These are phyloP conservation scores for Eupelmus urozonus DNA, from an alignment of 2,888 invertebrate species.

Conservation along the genomic window DNA sequence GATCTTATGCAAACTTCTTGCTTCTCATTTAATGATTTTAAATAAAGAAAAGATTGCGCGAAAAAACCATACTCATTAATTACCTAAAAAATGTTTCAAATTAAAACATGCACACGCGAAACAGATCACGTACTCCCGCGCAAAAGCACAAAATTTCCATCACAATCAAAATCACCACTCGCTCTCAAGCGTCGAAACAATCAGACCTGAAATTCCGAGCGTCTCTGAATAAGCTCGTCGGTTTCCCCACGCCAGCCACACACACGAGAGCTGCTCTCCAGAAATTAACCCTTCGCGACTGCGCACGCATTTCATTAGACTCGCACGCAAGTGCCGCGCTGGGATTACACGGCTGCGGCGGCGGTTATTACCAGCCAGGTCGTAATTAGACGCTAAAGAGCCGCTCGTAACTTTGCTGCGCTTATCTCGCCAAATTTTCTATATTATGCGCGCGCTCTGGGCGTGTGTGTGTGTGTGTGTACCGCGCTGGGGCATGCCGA, in stretches of 20 bases:
- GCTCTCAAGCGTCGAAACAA: background rate
- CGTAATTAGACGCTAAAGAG: slow-evolving; percentile 61
- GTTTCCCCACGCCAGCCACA: slow-evolving; percentile 8
- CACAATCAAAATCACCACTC: too few species aligned
- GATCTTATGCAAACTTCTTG: too few species aligned
- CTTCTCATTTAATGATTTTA: too few species aligned
- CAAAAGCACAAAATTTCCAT: too few species aligned
- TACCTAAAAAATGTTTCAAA: too few species aligned
- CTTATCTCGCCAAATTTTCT: slow-evolving; percentile 42
- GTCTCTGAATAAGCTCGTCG: background rate
- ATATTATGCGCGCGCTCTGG: background rate
- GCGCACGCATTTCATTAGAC: slow-evolving; percentile 73
- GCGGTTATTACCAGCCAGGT: slow-evolving; percentile 56
- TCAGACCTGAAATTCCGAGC: background rate
- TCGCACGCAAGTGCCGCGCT: slow-evolving; percentile 59
- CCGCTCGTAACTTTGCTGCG: slow-evolving; percentile 57
- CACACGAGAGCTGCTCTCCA: too few species aligned
- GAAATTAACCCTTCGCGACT: slow-evolving; percentile 40
- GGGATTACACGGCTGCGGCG: slow-evolving; percentile 52
- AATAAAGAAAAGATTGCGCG: too few species aligned
- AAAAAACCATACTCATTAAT: too few species aligned
- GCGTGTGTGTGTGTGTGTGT: background rate
- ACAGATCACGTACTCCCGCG: too few species aligned
- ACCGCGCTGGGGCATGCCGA: background rate
- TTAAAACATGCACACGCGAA: too few species aligned